Conservation (phyloP, 2,797 vertebrate species). For the Bufotes viridis region DNA sequence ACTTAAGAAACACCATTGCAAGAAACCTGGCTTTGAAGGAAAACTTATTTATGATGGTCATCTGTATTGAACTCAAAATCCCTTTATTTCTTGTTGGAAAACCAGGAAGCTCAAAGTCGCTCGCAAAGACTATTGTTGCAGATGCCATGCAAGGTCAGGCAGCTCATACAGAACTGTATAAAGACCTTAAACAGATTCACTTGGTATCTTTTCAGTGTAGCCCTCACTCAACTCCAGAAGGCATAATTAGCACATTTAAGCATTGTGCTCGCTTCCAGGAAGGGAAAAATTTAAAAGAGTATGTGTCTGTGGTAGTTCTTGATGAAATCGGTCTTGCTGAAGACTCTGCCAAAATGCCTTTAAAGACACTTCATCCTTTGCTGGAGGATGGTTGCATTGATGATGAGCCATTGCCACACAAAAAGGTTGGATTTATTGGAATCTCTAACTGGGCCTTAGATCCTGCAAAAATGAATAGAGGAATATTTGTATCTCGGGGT, state of each 20-base stretch:
- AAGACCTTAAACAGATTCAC: conserved; percentile 89
- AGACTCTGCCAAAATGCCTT: conserved; percentile 95
- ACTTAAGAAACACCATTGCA: conserved; percentile 87
- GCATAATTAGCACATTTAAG: conserved; percentile 93
- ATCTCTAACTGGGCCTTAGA: conserved; percentile 99
- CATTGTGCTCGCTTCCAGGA: conserved; percentile 96
- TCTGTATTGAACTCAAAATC: conserved; percentile 94
- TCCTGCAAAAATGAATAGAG: conserved; percentile 98
- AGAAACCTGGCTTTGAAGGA: conserved; percentile 92
- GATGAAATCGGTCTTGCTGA: conserved; percentile 97
- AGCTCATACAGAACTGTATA: conserved; percentile 87
- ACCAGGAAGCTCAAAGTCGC: conserved; percentile 96
- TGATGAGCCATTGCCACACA: conserved; percentile 88
- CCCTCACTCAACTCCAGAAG: conserved; percentile 95
- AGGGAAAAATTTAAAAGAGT: conserved; percentile 89
- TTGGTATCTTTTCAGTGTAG: conserved; percentile 98
- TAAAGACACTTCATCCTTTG: conserved; percentile 94
- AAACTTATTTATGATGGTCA: conserved; percentile 98
- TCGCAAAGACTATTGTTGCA: conserved; percentile 94
- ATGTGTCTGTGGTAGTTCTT: conserved; percentile 93
- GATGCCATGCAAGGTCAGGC: conserved; percentile 96
- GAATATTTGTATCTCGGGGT: conserved; percentile 93
- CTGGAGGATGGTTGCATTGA: conserved; percentile 96
- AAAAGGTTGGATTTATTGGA: conserved; percentile 94
- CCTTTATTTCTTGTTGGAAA: conserved; percentile 97